A percentile compares a stretch with the other conserved stretches of the same genome.
Evolutionary conservation across 2,888 invertebrate genomes (phyloP).

Genomic region (Muscina levida): DNA sequence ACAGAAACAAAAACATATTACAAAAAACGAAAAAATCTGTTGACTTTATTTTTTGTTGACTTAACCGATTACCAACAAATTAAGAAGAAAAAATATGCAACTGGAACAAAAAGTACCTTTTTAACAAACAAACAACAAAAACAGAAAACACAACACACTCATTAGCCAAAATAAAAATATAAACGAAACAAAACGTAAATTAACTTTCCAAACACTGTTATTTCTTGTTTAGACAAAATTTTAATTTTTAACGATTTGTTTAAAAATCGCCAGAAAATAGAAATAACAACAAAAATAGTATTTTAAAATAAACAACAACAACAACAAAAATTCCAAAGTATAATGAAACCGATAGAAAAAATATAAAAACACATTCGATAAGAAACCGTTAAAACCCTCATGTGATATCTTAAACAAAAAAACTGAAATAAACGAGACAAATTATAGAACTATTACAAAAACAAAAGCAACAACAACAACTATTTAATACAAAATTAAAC

Average conservation of each 20-base stretch:
- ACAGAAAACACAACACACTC: conserved; percentile 29
- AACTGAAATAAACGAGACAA: conserved; percentile 41
- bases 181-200: neutral
- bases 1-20: conserved; percentile 69
- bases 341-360: conserved; percentile 8
- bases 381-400: conserved; percentile 61
- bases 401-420: conserved; percentile 64
- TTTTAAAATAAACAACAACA: conserved; percentile 42
- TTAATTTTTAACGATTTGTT: conserved; percentile 57
- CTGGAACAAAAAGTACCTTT: conserved; percentile 63
- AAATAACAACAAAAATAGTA: conserved; percentile 38
- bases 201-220: conserved; percentile 54
- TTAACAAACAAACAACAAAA: conserved; percentile 47
- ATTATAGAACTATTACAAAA: conserved; percentile 1
- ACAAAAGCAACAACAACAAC: conserved; percentile 2
- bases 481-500: conserved; percentile 3
- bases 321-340: conserved; percentile 50
- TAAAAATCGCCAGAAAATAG: conserved; percentile 57
- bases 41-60: conserved; percentile 62
- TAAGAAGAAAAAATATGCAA: conserved; percentile 45
- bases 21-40: conserved; percentile 68
- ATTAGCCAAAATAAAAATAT: neutral
- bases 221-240: conserved; percentile 56
- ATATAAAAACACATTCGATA: conserved; percentile 13
- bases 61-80: no score